Evolutionary conservation across 2,888 invertebrate species (phyloP).

Genomic region (Sturmia bella): DNA sequence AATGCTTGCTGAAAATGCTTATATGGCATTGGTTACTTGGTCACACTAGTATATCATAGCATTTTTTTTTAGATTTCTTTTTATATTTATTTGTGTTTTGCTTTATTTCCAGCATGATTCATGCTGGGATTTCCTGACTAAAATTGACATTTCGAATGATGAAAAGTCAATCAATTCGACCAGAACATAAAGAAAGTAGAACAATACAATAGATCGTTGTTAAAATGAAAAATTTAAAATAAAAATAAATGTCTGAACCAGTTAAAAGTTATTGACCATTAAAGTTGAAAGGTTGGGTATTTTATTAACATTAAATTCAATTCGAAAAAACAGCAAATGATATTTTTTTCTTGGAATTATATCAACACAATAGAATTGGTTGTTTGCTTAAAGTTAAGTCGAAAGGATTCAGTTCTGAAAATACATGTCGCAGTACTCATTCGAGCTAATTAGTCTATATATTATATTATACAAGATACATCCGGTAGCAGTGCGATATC

Average conservation of each 20-base stretch:
- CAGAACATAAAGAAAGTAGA: slow-evolving; percentile 10
- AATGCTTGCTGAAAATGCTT: no score
- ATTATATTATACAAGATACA: no score
- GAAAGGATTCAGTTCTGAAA: no score
- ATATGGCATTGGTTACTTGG: slow-evolving; percentile 23
- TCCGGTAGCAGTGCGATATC: no score
- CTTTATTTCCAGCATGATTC: slow-evolving; percentile 74
- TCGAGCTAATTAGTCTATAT: no score
- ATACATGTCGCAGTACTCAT: no score
- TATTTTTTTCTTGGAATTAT: neutral
- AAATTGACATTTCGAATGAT: slow-evolving; percentile 76
- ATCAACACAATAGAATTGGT: no score
- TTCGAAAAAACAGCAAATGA: neutral
- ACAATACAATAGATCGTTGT: slow-evolving; percentile 53
- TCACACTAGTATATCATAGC: neutral
- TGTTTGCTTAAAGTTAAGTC: no score
- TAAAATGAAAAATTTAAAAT: neutral
- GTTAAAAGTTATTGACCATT: slow-evolving; percentile 32
- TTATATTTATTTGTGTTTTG: slow-evolving; percentile 21
- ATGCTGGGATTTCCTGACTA: slow-evolving; percentile 78
- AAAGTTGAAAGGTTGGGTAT: slow-evolving; percentile 27
- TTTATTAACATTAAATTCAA: neutral
- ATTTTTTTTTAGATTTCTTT: slow-evolving; percentile 4
- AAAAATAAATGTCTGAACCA: slow-evolving; percentile 25
- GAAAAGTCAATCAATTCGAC: slow-evolving; percentile 52